A percentile compares a stretch with the other conserved stretches of the same genome.
These are phyloP conservation scores for Unio delphinus DNA, from an alignment of 2,888 invertebrate species.

Conservation along the genomic window DNA sequence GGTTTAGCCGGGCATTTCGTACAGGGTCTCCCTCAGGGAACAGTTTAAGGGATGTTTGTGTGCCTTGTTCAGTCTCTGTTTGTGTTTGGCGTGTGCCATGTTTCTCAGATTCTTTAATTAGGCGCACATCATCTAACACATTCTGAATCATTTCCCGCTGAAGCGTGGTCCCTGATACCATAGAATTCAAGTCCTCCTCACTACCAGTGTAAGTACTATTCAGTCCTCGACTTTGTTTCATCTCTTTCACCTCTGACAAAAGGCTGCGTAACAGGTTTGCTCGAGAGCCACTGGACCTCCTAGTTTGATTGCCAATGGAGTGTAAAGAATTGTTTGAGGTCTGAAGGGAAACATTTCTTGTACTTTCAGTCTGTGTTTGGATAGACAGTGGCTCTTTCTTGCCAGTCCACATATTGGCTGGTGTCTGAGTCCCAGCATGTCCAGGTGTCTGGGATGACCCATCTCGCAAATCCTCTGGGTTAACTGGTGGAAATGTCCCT, in stretches of 20 bases:
- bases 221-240: conserved; percentile 57
- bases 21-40: conserved; percentile 56
- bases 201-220: conserved; percentile 40
- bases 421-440: conserved; percentile 59
- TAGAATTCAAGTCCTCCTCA: conserved; percentile 45
- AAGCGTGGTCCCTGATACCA: conserved; percentile 49
- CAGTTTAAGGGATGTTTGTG: conserved; percentile 55
- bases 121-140: conserved; percentile 52
- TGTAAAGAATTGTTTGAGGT: conserved; percentile 54
- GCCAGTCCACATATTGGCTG: conserved; percentile 33
- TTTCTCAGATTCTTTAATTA: conserved; percentile 46
- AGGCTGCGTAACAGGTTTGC: conserved; percentile 55
- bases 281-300: conserved; percentile 49
- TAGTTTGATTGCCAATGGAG: conserved; percentile 58
- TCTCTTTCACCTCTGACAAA: conserved; percentile 59
- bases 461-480: conserved; percentile 55
- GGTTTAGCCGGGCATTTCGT: conserved; percentile 48
- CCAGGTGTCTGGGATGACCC: conserved; percentile 59
- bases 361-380: conserved; percentile 48
- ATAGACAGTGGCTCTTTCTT: conserved; percentile 38
- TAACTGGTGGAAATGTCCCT: conserved; percentile 48
- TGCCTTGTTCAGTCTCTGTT: conserved; percentile 54
- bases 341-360: conserved; percentile 31
- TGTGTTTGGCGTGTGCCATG: conserved; percentile 52
- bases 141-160: conserved; percentile 49